Percentiles rank a stretch among this genome's conserved stretches.
These are phyloP conservation scores for Ibidorhyncha struthersii DNA, from an alignment of 2,113 vertebrate genomes.

Conservation along the genomic window DNA sequence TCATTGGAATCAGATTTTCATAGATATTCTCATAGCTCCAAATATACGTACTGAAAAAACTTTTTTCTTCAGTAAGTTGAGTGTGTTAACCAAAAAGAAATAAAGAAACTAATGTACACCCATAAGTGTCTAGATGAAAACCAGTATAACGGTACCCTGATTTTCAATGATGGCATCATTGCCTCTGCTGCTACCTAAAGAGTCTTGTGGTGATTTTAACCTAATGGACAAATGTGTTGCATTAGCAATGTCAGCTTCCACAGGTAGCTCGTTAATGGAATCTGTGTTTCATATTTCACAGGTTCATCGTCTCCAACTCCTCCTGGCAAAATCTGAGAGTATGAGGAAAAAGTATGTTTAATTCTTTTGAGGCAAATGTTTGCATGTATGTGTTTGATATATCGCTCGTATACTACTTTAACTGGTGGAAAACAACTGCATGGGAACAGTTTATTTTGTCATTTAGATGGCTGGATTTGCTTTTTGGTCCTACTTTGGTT, in stretches of 20 bases:
- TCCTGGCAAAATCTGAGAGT: conserved; percentile 79
- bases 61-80: neutral
- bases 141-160: neutral
- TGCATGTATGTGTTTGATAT: neutral
- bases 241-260: neutral
- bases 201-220: neutral
- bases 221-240: neutral
- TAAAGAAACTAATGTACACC: neutral
- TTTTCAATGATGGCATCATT: neutral
- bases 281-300: conserved; percentile 47
- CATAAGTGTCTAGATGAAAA: neutral
- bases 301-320: conserved; percentile 86
- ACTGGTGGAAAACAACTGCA: neutral
- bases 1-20: neutral
- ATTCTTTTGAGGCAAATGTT: neutral
- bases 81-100: neutral
- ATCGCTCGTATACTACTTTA: neutral
- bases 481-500: neutral
- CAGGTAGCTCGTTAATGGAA: neutral
- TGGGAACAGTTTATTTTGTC: neutral
- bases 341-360: conserved; percentile 83
- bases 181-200: neutral
- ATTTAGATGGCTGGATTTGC: neutral
- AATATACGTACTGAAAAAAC: neutral
- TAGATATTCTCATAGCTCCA: neutral